Base-by-base conservation (phyloP, 2,113 vertebrate genomes). In the Lucifuga dentata region DNA sequence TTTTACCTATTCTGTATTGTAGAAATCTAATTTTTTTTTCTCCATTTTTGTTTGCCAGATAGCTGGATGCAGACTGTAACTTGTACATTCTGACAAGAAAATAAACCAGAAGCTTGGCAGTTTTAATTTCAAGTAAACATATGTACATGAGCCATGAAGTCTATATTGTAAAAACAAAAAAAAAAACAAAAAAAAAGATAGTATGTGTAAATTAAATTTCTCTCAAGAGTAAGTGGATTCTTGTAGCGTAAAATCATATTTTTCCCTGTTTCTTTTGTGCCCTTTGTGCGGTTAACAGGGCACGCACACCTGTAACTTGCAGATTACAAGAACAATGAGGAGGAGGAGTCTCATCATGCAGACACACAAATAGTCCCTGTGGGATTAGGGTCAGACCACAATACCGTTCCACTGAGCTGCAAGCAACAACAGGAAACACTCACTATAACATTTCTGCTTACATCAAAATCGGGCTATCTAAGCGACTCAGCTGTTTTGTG, bases 341-440 rank as follows among this genome's bases (percentile, higher is more conserved):
- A 59, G 43, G 13, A 67, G 59, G 68, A 75, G 55, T 39, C 65
- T 69, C 57, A 29, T 7, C 55, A 60, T 58, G 16, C 20, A 13
- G 23, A n/a, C 24, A 62, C 52, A 78, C 82, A 80, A 15, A 78
- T 43, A 71, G 33, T 81, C 67, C 80, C 57, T 50, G 61, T 12
- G 43, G 80, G 87, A 90, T 90, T 90, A 88, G 77, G 85, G 89
- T 89, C 87, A 88, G 41, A 60, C 51, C 60, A 51, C 72, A 78
- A 81, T 83, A 81, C 70, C 20, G 57, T 83, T 79, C 53, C 52
- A 64, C 49, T 71, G 63, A 82, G 55, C 73, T 62, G 53, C 36
- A 45, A 64, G 55, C 63, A 67, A 76, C 49, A 71, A 59, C 36
- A 55, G 21, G 53, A 80, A 44, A 48, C 13, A 45, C 10, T 12